These are phyloP conservation scores for Atrina japonica DNA, from an alignment of 2,888 invertebrate species.

Conservation along the genomic window DNA sequence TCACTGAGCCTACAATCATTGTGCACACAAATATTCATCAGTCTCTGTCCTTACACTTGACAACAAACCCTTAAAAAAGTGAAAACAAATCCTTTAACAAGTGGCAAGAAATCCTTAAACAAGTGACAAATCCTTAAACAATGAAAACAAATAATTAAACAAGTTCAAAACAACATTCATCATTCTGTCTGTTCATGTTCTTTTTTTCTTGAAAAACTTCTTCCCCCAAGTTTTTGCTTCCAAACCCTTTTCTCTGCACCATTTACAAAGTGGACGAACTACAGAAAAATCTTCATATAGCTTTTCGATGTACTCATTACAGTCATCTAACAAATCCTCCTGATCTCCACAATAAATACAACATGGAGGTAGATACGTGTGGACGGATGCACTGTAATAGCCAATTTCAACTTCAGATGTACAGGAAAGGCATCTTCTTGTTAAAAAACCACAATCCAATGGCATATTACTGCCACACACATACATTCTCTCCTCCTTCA, in stretches of 20 bases:
- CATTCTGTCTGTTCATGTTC: no score
- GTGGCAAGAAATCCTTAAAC: no score
- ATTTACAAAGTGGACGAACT: slow-evolving; percentile 21
- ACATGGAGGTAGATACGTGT: slow-evolving; percentile 13
- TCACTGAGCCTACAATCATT: no score
- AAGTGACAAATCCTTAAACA: no score
- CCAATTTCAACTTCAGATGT: slow-evolving; percentile 5
- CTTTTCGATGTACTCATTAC: slow-evolving; percentile 9
- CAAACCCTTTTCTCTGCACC: slow-evolving; percentile 8
- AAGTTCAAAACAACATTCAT: no score
- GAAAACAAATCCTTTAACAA: no score
- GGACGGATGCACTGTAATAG: slow-evolving; percentile 17
- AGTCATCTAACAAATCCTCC: slow-evolving; percentile 28
- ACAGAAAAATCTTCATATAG: slow-evolving; percentile 30
- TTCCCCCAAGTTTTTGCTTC: slow-evolving; percentile 28
- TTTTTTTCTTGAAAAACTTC: slow-evolving; percentile 18
- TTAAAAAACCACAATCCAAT: slow-evolving; percentile 7
- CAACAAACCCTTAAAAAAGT: no score
- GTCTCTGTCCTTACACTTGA: no score
- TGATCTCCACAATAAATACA: slow-evolving; percentile 25
- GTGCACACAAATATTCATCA: no score
- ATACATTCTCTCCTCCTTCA: slow-evolving; percentile 13
- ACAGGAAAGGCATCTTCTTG: slow-evolving; percentile 12
- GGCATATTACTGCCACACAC: slow-evolving; percentile 9
- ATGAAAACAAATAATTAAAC: no score